Conservation (phyloP, 2,797 vertebrate species). For the Uromys caudimaculatus region DNA sequence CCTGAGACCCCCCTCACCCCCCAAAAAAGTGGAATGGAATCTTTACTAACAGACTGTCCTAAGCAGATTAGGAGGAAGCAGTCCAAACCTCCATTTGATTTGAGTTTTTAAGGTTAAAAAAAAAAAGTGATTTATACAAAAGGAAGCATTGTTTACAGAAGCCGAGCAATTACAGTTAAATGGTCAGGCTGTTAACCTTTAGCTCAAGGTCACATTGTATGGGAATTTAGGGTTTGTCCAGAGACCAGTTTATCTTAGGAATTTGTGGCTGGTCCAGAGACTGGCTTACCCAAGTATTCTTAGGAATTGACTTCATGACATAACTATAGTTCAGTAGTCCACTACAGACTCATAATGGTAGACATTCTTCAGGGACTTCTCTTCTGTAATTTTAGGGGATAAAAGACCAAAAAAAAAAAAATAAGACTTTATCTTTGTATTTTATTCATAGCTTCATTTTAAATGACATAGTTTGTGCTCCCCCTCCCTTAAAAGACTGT, state of each 20-base stretch:
- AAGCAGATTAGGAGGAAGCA: no score
- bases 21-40: background rate
- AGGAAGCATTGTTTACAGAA: background rate
- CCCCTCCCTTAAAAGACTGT: background rate
- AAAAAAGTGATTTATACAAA: background rate
- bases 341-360: background rate
- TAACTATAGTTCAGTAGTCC: background rate
- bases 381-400: constrained; percentile 34
- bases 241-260: background rate
- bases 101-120: background rate
- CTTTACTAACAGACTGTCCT: background rate
- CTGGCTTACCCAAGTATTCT: no score
- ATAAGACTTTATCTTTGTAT: background rate
- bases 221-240: background rate
- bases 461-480: background rate
- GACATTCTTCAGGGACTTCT: constrained; percentile 22
- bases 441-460: background rate
- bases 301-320: background rate
- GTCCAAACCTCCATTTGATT: background rate
- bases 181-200: background rate
- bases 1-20: no score
- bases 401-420: constrained; percentile 14
- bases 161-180: background rate
- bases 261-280: no score
- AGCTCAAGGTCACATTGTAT: background rate